Percentiles rank a stretch among this genome's conserved stretches.
Evolutionary conservation across 2,113 vertebrate genomes (phyloP).

Genomic region (Melanostigma gelatinosum): DNA sequence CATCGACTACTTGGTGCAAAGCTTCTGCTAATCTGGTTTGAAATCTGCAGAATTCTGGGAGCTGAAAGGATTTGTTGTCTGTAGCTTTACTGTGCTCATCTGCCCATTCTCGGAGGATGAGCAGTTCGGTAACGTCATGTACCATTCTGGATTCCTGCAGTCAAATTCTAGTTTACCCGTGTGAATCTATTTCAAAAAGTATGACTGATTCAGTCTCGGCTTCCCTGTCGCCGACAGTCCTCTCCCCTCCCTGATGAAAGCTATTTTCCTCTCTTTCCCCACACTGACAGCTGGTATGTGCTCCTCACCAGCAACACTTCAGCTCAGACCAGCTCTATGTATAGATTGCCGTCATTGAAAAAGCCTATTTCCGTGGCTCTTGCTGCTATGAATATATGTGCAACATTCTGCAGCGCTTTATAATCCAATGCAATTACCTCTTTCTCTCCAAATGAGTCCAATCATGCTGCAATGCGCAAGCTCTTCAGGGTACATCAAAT

Average conservation of each 20-base stretch:
- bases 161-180: slow-evolving; percentile 58
- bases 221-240: slow-evolving; percentile 60
- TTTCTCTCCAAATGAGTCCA: slow-evolving; percentile 60
- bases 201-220: slow-evolving; percentile 64
- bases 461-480: slow-evolving; percentile 67
- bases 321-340: slow-evolving; percentile 74
- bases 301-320: slow-evolving; percentile 75
- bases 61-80: slow-evolving; percentile 58
- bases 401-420: slow-evolving; percentile 59
- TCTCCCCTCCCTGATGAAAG: slow-evolving; percentile 69
- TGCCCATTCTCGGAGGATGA: slow-evolving; percentile 47
- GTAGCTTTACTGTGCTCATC: slow-evolving; percentile 46
- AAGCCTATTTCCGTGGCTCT: slow-evolving; percentile 61
- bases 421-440: slow-evolving; percentile 58
- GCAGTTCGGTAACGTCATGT: slow-evolving; percentile 35
- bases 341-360: slow-evolving; percentile 69
- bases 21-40: slow-evolving; percentile 61
- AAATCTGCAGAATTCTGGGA: slow-evolving; percentile 58
- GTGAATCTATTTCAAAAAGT: slow-evolving; percentile 70
- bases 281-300: slow-evolving; percentile 77
- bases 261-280: slow-evolving; percentile 74
- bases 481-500: slow-evolving; percentile 63
- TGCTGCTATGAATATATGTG: slow-evolving; percentile 70
- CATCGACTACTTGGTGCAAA: slow-evolving; percentile 45
- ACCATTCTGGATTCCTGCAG: slow-evolving; percentile 50